Percentiles rank a stretch among this genome's conserved stretches.
Conservation (phyloP, 2,113 vertebrate genomes). For the Gopherus evgoodei region DNA sequence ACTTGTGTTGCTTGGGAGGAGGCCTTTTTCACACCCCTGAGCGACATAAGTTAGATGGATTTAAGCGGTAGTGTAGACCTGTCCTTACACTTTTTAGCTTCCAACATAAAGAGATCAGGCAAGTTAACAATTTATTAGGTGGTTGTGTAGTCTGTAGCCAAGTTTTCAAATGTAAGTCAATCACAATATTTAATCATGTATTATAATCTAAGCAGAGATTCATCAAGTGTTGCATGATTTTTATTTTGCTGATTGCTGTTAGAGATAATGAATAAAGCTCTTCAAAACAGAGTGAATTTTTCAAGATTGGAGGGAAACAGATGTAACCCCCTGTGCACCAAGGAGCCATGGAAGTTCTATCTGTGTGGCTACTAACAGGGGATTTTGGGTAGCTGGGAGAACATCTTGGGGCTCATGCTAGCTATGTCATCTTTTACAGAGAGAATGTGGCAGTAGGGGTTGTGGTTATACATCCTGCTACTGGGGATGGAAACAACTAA, state of each 20-base stretch:
- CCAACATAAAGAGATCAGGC: neutral
- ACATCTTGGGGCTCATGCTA: neutral
- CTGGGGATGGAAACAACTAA: neutral
- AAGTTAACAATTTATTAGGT: neutral
- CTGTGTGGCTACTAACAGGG: neutral
- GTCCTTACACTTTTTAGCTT: neutral
- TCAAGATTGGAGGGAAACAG: neutral
- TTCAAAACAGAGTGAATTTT: neutral
- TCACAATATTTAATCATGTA: neutral
- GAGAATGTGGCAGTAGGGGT: neutral
- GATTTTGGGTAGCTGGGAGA: neutral
- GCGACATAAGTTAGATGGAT: no score
- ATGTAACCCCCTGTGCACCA: neutral
- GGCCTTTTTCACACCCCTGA: neutral
- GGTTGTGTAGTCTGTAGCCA: neutral
- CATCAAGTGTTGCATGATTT: neutral
- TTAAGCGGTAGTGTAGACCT: no score
- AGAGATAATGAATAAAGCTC: neutral
- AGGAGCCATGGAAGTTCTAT: neutral
- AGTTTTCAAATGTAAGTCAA: neutral
- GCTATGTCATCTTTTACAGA: neutral
- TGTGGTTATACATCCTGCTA: neutral
- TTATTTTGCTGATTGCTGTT: neutral
- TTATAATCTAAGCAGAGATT: neutral
- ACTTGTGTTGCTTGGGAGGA: no score